Evolutionary conservation across 2,888 invertebrate species (phyloP).

Genomic region (Parnassius smintheus): DNA sequence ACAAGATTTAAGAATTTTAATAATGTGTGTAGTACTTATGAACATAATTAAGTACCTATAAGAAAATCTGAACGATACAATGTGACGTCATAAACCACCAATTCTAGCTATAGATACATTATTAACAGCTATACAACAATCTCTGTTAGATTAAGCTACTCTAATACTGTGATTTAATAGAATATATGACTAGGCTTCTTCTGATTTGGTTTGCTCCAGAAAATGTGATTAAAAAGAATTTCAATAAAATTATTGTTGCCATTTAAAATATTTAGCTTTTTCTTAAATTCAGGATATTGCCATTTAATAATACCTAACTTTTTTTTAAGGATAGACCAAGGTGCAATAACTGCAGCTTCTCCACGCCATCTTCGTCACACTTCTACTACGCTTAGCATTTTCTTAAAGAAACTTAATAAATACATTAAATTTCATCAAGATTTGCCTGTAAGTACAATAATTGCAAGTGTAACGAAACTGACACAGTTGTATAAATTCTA

Average conservation of each 20-base stretch:
- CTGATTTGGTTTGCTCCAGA: slow-evolving; percentile 9
- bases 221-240: neutral
- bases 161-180: slow-evolving; percentile 43
- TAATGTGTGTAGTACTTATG: neutral
- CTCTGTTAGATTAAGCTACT: slow-evolving; percentile 49
- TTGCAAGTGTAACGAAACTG: slow-evolving; percentile 4
- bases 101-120: slow-evolving; percentile 39
- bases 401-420: neutral
- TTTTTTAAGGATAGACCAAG: neutral
- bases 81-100: slow-evolving; percentile 32
- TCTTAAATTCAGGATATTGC: too few relatives aligned
- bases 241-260: neutral
- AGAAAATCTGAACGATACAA: slow-evolving; percentile 15
- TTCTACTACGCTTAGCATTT: neutral
- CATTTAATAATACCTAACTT: too few relatives aligned
- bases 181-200: slow-evolving; percentile 35
- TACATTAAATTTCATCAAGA: neutral
- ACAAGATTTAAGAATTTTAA: neutral
- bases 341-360: slow-evolving; percentile 1
- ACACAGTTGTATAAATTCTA: slow-evolving; percentile 23
- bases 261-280: neutral
- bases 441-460: neutral
- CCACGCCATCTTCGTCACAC: neutral
- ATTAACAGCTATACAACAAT: slow-evolving; percentile 53
- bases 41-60: too few relatives aligned